A percentile compares a stretch with the other conserved stretches of the same genome.
phyloP scores from a whole-genome alignment of 2,888 invertebrate genomes.

The Drosophila antonietae region DNA sequence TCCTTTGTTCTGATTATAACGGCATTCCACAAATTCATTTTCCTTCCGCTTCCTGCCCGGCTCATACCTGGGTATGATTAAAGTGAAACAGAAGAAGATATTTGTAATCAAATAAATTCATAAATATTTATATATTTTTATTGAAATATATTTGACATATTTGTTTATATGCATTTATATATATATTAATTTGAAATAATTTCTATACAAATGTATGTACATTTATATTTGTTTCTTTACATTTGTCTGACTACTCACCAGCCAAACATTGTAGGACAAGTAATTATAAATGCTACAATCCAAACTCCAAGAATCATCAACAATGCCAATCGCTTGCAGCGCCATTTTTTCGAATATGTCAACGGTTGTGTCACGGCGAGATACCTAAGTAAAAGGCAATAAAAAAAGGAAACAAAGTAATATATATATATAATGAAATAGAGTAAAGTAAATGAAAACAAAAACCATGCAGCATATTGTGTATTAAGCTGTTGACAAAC shows the following conservation, averaged over 20 bases:
- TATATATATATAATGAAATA: conserved; percentile 9
- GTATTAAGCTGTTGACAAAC: conserved; percentile 68
- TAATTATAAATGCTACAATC: conserved; percentile 95
- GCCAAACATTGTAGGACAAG: conserved; percentile 96
- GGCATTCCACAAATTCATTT: conserved; percentile 88
- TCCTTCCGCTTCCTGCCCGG: conserved; percentile 86
- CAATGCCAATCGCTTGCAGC: conserved; percentile 93
- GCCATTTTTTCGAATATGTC: conserved; percentile 94
- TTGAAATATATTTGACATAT: too few relatives aligned
- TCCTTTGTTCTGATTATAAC: conserved; percentile 95
- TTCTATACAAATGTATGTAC: too few relatives aligned
- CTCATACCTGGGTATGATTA: conserved; percentile 87
- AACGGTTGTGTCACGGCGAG: conserved; percentile 97
- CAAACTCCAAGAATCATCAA: conserved; percentile 96
- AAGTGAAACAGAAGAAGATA: not conserved
- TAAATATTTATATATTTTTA: not conserved
- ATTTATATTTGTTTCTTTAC: too few relatives aligned
- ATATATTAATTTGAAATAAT: too few relatives aligned
- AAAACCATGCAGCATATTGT: conserved; percentile 63
- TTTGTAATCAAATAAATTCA: not conserved
- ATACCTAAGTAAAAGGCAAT: conserved; percentile 86
- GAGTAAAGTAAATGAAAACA: conserved; percentile 62
- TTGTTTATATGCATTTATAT: too few relatives aligned
- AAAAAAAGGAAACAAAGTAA: conserved; percentile 17
- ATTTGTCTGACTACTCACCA: conserved; percentile 87